Evolutionary conservation across 2,113 vertebrate genomes (phyloP).

Genomic region (Ageneiosus marmoratus): DNA sequence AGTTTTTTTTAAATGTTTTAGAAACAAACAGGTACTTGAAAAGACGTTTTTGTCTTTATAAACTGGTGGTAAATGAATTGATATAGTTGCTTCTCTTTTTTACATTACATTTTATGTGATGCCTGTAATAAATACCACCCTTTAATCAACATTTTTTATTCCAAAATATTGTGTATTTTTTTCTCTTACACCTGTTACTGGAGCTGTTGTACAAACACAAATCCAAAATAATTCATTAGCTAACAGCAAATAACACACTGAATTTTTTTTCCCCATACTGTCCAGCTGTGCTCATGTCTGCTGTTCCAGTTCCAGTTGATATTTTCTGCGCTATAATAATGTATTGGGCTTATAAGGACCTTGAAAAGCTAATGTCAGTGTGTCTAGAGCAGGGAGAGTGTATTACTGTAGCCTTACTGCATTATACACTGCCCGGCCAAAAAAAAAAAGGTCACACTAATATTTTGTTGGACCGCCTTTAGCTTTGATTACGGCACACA

Average conservation of each 20-base stretch:
- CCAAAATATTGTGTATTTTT: background rate
- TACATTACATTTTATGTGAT: background rate
- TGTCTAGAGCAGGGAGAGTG: background rate
- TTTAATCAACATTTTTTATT: background rate
- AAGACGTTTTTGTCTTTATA: background rate
- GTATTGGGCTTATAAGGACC: background rate
- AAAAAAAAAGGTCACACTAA: too few species aligned
- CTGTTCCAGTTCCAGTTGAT: background rate
- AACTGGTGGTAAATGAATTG: background rate
- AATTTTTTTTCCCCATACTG: too few species aligned
- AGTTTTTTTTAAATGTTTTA: background rate
- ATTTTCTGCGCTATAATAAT: background rate
- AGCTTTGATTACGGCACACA: too few species aligned
- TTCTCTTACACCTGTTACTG: background rate
- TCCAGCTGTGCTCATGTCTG: background rate
- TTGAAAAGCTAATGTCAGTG: background rate
- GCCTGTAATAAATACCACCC: background rate
- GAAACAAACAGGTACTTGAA: conserved; percentile 20
- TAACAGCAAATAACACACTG: background rate
- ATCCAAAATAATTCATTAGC: background rate
- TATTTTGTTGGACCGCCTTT: too few species aligned
- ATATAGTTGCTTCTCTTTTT: background rate
- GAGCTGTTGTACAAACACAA: background rate
- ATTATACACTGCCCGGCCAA: background rate
- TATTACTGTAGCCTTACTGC: background rate